A percentile compares a stretch with the other conserved stretches of the same genome.
Conservation (phyloP, 2,113 vertebrate species). For the Triplophysa dalaica region DNA sequence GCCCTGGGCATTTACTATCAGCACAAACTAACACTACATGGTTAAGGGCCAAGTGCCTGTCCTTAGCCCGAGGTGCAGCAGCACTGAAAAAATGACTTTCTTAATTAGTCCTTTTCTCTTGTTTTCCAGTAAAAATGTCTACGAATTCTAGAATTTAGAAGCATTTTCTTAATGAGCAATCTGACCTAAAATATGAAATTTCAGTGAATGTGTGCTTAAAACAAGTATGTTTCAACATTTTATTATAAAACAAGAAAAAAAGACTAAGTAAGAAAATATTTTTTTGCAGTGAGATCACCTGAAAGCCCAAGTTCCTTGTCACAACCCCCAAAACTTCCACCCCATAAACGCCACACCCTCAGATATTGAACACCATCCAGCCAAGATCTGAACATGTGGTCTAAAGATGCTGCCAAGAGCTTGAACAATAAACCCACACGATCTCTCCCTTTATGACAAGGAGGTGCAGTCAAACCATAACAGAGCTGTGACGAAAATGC, state of each 20-base stretch:
- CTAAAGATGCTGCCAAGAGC: slow-evolving; percentile 14
- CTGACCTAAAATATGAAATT: too few species aligned
- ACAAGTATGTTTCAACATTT: too few species aligned
- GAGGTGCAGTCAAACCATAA: slow-evolving; percentile 1
- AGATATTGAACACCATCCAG: slow-evolving; percentile 5
- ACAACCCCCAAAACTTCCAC: not conserved
- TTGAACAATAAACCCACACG: slow-evolving; percentile 18
- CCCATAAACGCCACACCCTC: slow-evolving; percentile 17
- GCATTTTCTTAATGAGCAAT: too few species aligned
- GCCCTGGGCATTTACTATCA: not conserved
- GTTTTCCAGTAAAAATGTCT: too few species aligned
- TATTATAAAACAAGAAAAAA: too few species aligned
- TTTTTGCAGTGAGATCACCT: not conserved
- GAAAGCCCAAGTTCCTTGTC: not conserved
- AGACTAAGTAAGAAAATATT: too few species aligned
- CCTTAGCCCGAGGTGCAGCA: not conserved
- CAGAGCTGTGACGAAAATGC: not conserved
- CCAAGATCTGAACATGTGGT: slow-evolving; percentile 14
- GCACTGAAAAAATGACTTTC: too few species aligned
- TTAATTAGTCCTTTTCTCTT: too few species aligned
- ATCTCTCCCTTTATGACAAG: slow-evolving; percentile 12
- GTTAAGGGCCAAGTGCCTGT: not conserved
- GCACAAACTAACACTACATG: not conserved
- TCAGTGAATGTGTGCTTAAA: too few species aligned
- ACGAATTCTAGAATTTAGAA: too few species aligned